Base-by-base conservation (phyloP, 2,797 vertebrate species). In the Gallinago solitaria region DNA sequence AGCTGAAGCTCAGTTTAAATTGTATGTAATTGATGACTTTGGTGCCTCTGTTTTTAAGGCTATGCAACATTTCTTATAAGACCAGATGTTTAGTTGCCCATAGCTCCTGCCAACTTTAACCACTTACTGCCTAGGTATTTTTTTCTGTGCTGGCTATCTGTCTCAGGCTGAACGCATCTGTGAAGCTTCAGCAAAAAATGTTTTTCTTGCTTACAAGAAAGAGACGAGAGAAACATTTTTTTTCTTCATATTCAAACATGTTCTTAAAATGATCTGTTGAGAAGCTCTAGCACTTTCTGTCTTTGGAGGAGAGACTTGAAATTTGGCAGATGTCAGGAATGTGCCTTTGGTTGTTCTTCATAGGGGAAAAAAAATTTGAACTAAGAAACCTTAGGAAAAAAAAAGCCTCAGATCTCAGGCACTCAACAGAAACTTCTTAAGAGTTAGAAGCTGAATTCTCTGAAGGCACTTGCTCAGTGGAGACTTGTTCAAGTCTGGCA, bases 331-430 rank as follows among this genome's bases (percentile, higher is more conserved):
- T 78, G 87, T 47, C 64, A 80, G 78, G 61, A 91, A 94, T 80
- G 37, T 1, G 47, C 11, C 68, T 95, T 95, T 77, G 35, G 51
- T 91, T 90, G 86, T 90, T 96, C 93, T 92, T 92, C 30, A 32
- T 24, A 14, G n/a, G 27, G 13, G 11, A 50, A 76, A 71, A 71
- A 32, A 30, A 47, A 4, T 11, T 30, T 95, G 73, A 94, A 87
- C 85, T 80, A 68, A 59, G 87, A 95, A 93, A 76, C 50, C 57
- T 53, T n/a, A 63, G 30, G 13, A 5, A 16, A 30, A n/a, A 89
- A 81, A 85, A 61, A n/a, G 47, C 47, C 32, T 97, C 81, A 87
- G 83, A 94, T 85, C 82, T 93, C 92, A 94, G 59, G 45, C 9
- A 33, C 56, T 82, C 47, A 74, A 57, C 33, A 85, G 83, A 93